These are phyloP conservation scores for Varecia variegata DNA, from an alignment of 2,797 vertebrate species.

Conservation along the genomic window DNA sequence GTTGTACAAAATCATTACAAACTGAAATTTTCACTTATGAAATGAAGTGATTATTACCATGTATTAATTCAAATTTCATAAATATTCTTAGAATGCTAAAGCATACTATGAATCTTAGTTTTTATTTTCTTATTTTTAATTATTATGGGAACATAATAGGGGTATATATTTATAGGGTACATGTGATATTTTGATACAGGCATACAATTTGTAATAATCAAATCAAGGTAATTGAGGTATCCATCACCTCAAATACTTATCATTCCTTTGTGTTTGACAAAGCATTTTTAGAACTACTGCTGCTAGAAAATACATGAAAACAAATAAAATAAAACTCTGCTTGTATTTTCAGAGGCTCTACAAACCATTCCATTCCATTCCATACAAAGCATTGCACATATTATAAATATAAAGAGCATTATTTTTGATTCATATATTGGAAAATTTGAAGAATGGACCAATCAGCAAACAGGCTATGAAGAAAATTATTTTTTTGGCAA, in stretches of 20 bases:
- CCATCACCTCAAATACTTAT: too few species aligned
- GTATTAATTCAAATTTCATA: neutral
- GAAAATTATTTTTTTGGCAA: neutral
- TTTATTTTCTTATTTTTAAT: neutral
- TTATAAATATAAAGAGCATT: neutral
- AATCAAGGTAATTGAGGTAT: too few species aligned
- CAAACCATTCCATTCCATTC: neutral
- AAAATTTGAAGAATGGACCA: neutral
- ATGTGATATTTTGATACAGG: too few species aligned
- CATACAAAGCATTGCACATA: neutral
- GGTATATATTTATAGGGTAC: too few species aligned
- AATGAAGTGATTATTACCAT: neutral
- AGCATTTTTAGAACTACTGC: neutral
- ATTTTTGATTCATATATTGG: neutral
- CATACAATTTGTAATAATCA: too few species aligned
- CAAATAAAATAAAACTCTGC: neutral
- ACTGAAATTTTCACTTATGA: neutral
- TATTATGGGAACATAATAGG: too few species aligned
- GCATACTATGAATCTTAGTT: neutral
- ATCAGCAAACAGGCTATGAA: neutral
- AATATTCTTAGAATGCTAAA: neutral
- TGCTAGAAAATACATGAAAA: neutral
- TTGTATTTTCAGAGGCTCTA: neutral
- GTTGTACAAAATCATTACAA: neutral
- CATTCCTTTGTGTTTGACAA: neutral